phyloP scores from a whole-genome alignment of 2,113 vertebrate genomes.

The Eulemur rufifrons region DNA sequence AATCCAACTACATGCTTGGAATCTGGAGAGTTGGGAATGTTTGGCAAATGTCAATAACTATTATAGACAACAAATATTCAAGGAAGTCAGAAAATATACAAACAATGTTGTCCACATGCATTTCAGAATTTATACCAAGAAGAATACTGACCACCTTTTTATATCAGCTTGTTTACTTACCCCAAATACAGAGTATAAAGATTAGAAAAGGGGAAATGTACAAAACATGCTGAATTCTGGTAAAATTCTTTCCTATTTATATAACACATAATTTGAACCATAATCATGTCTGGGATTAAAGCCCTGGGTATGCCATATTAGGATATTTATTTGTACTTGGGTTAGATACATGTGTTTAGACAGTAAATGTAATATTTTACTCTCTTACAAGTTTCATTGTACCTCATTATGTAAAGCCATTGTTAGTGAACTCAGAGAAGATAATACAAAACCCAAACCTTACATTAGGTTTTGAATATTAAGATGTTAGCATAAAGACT shows the following conservation, averaged over 20 bases:
- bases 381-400: conserved; percentile 39
- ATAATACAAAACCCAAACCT: conserved; percentile 38
- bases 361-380: conserved; percentile 15
- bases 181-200: not conserved
- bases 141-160: not conserved
- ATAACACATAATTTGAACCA: not conserved
- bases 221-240: not conserved
- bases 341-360: not conserved
- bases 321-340: not conserved
- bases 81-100: not conserved
- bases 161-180: not conserved
- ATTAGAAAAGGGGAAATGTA: not conserved
- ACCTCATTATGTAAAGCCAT: conserved; percentile 51
- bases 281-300: not conserved
- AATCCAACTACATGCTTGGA: not conserved
- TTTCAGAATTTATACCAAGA: conserved; percentile 18
- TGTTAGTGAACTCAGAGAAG: not conserved
- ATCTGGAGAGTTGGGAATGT: not conserved
- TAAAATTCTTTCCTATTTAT: not conserved
- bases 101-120: not conserved
- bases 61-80: not conserved
- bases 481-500: conserved; percentile 6
- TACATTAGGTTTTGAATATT: not conserved
- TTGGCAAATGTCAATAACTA: not conserved
- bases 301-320: not conserved